phyloP scores from a whole-genome alignment of 2,888 invertebrate species.

The Dolomedes plantarius region DNA sequence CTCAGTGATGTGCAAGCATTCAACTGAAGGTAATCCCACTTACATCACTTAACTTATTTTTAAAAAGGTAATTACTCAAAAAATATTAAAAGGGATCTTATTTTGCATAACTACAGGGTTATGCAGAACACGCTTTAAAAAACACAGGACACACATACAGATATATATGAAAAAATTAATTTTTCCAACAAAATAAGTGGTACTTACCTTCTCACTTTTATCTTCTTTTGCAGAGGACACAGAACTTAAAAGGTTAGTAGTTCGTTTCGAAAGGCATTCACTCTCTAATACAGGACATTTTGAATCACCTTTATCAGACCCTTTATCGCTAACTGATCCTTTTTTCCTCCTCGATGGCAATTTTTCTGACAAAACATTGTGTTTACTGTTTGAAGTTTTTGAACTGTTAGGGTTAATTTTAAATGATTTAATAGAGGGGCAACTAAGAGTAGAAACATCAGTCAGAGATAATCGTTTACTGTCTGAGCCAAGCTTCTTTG shows the following conservation, averaged over 20 bases:
- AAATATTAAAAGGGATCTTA: too few species aligned
- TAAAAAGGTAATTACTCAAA: too few species aligned
- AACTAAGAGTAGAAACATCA: slow-evolving; percentile 17
- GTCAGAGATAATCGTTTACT: slow-evolving; percentile 44
- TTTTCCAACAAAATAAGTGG: too few species aligned
- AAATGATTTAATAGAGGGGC: slow-evolving; percentile 11
- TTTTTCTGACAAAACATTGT: slow-evolving; percentile 14
- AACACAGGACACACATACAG: too few species aligned
- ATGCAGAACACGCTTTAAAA: too few species aligned
- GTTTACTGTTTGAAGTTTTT: background rate
- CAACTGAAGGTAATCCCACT: too few species aligned
- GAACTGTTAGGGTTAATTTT: background rate
- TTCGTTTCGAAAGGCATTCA: background rate
- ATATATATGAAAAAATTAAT: too few species aligned
- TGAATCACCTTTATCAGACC: slow-evolving; percentile 30
- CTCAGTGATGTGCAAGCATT: too few species aligned
- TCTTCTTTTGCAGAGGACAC: background rate
- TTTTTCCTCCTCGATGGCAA: slow-evolving; percentile 7
- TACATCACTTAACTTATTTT: too few species aligned
- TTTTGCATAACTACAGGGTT: too few species aligned
- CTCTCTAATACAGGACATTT: background rate
- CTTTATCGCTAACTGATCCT: slow-evolving; percentile 21
- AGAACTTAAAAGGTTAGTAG: too few species aligned
- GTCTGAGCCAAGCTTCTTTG: slow-evolving; percentile 23
- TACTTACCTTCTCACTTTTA: too few species aligned